Base-by-base conservation (phyloP, 2,113 vertebrate genomes). In the Ophiodon elongatus region DNA sequence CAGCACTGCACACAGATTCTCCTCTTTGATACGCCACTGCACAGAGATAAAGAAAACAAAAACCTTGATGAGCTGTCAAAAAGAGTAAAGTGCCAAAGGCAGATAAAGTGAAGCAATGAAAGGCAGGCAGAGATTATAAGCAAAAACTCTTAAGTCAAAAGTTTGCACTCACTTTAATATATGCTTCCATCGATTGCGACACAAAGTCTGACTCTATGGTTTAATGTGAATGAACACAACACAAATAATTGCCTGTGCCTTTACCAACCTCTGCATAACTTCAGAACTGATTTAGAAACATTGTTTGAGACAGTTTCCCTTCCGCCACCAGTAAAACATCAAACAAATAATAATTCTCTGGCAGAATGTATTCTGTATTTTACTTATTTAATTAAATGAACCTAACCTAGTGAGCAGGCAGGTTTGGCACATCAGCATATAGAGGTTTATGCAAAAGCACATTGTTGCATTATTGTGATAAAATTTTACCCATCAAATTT, bases 11-110 rank as follows among this genome's bases (percentile, higher is more conserved):
- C 82, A 96, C 96, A 65, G 96, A 96, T 85, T 99, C 98, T 45
- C 98, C 97, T 96, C 97, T 97, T 95, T 99, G 98, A 94, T 98
- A 99, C 0, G 97, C 97, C 88, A 98, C 98, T 99, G 89, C 60
- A 91, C 85, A 91, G 85, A 80, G 66, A 90, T 73, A 73, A 1
- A 87, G 68, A 82, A 83, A n/a, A 64, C 37, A 37, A 79, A 59
- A 33, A 77, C 69, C 54, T 76, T 88, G 85, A 90, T 87, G 85
- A 89, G 88, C 81, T 88, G 90, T 87, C 89, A 89, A 67, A 86
- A 67, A 72, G 70, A 78, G 69, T 57, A 47, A 83, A 82, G 74
- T 17, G 88, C 85, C 73, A 74, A 76, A 71, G 62, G 82, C 67
- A 69, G 75, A 88, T 67, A 76, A 35, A 79, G 31, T 23, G 31